Evolutionary conservation across 2,113 vertebrate species (phyloP).

Genomic region (Seriola dumerili): DNA sequence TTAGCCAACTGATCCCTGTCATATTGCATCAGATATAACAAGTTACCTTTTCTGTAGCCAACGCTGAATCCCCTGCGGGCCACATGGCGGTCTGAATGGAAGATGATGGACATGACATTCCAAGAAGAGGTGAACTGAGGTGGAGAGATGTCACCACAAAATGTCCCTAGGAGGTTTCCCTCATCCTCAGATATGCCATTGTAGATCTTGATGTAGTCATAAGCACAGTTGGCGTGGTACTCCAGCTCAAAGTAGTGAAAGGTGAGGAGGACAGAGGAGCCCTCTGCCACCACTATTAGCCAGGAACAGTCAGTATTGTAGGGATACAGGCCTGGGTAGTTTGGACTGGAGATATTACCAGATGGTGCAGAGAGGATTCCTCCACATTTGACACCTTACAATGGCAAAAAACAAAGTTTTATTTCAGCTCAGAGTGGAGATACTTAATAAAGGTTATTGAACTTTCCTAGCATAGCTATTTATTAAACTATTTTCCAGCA

Average conservation of each 20-base stretch:
- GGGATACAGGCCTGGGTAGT: slow-evolving; percentile 94
- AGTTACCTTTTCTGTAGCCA: slow-evolving; percentile 92
- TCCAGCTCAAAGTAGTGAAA: slow-evolving; percentile 95
- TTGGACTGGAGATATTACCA: slow-evolving; percentile 95
- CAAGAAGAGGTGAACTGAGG: slow-evolving; percentile 94
- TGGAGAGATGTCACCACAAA: slow-evolving; percentile 90
- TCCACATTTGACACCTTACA: slow-evolving; percentile 94
- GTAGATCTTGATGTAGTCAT: slow-evolving; percentile 97
- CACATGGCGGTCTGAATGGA: slow-evolving; percentile 95
- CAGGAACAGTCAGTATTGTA: slow-evolving; percentile 92
- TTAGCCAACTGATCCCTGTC: slow-evolving; percentile 39
- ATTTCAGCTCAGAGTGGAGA: slow-evolving; percentile 26
- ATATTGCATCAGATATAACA: slow-evolving; percentile 22
- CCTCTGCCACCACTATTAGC: slow-evolving; percentile 96
- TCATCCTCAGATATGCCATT: slow-evolving; percentile 89
- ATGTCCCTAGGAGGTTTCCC: slow-evolving; percentile 95
- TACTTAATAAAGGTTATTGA: neutral
- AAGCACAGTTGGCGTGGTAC: slow-evolving; percentile 89
- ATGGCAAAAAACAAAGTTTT: slow-evolving; percentile 5
- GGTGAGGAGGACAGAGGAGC: slow-evolving; percentile 92
- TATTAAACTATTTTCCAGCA: slow-evolving; percentile 13
- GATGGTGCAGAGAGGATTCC: slow-evolving; percentile 92
- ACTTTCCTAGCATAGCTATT: slow-evolving; percentile 13
- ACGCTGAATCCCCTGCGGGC: slow-evolving; percentile 90
- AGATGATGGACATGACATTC: slow-evolving; percentile 95